Base-by-base conservation (phyloP, 1,140 invertebrate species). In the Anastrepha ludens region DNA sequence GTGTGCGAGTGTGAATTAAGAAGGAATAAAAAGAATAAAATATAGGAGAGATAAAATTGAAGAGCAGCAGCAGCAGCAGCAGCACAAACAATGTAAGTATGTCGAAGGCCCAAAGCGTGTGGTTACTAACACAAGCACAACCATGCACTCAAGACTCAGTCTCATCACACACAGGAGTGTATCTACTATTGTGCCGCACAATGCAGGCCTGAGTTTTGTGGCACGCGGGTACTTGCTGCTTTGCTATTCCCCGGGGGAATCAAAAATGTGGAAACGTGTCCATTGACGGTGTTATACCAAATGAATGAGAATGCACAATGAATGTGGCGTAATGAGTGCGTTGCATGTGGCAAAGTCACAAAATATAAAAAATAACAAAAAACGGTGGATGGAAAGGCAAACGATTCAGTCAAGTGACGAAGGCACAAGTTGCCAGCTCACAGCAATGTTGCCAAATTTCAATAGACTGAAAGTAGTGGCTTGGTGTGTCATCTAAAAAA, bases 241-340 rank as follows among this genome's bases (percentile, higher is more conserved):
- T 67, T 9, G 39, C 17, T 44, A 20, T 81, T 81, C 50, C 74
- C 74, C 74, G 8, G n/a, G 47, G 74, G 74, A 81, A 6, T 81
- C 47, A 81, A 81, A 55, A 58, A 81, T 81, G 74, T 81, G 13
- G 47, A 81, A 81, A 81, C 74, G 74, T 81, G 74, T 81, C 74
- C 74, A 81, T 81, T 81, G 74, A 81, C 47, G 47, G 74, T 58
- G 50, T 81, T 81, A 55, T 55, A 20, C 74, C 74, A 81, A 81
- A 81, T 81, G 74, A 81, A 81, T 81, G 74, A 81, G 74, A 81
- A 81, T 81, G 74, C 74, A 58, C 74, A 81, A 81, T 81, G 74
- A 81, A 81, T 81, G 74, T 81, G 74, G 74, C 74, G 74, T 81
- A 81, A 81, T 55, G 74, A 81, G 74, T 81, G 47, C 74, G 47